Conservation (phyloP, 2,888 invertebrate species). For the Crematogaster levior region DNA sequence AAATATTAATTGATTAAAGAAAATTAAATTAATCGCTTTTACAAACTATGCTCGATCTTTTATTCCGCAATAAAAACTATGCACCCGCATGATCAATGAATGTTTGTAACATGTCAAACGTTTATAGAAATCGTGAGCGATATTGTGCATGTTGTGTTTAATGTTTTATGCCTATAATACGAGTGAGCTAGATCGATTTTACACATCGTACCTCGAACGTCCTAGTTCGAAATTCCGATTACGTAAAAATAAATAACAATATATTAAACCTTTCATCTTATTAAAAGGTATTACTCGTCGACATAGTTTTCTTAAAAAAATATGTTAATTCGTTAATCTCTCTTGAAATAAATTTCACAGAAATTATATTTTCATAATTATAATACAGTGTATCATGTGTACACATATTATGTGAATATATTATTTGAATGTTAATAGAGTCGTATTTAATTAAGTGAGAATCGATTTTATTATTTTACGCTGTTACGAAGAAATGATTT, state of each 20-base stretch:
- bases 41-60: neutral
- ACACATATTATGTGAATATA: neutral
- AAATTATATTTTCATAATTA: neutral
- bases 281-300: constrained; percentile 78
- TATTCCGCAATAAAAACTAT: neutral
- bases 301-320: constrained; percentile 77
- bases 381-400: neutral
- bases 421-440: neutral
- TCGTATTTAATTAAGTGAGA: constrained; percentile 1
- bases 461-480: constrained; percentile 2
- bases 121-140: constrained; percentile 12
- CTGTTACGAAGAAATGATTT: neutral
- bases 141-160: neutral
- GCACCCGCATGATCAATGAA: neutral
- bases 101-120: neutral
- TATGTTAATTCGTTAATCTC: no score
- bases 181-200: constrained; percentile 7
- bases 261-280: constrained; percentile 70
- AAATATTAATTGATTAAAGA: neutral
- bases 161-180: constrained; percentile 3
- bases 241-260: constrained; percentile 75
- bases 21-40: neutral
- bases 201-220: constrained; percentile 59
- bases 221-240: constrained; percentile 75
- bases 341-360: neutral